Base-by-base conservation (phyloP, 2,888 invertebrate genomes). In the Eulithis testata region DNA sequence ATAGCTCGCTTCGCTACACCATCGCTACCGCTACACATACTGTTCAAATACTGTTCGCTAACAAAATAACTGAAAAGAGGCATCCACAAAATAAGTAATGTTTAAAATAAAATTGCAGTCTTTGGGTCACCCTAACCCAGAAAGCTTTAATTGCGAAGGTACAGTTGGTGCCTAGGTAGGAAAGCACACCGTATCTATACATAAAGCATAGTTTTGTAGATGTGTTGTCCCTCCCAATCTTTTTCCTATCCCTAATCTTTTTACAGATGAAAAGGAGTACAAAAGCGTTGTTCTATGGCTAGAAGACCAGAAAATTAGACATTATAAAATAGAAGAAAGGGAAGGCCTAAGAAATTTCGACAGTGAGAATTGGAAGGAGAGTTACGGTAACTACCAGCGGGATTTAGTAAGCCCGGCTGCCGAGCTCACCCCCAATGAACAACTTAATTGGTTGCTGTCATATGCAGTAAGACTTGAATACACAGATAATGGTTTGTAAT, bases 301-400 rank as follows among this genome's bases (percentile, higher is more conserved):
- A 61, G 99, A 99, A 88, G 97, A 98, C 82, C 98, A 98, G 85
- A 98, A 97, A 89, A 98, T 99, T 73, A 95, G 98, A 11, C 95
- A 96, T 73, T 98, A 97, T 75, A 96, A 96, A 81, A 96, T 97
- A 63, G 97, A 98, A 81, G 97, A 97, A 70, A 93, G 98, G 11
- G 95, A 94, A 71, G 94, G 91, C 0, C 86, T 99, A n/a, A 94
- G 97, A 51, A 94, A 96, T 73, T 94, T 96, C 2, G 93, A 94
- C 4, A 91, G 94, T 44, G 94, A 95, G 11, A 87, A 94, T 57
- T 99, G 99, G 98, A 91, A 94, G 47, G 93, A 94, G 66, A 94
- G 94, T 0, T 98, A 96, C 81, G 87, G 94, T 37, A 93, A 95
- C 75, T 99, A 98, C 83, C 95, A 97, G 77, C 90, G 85, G 54